Base-by-base conservation (phyloP, 2,113 vertebrate genomes). In the Pseudonaja textilis region DNA sequence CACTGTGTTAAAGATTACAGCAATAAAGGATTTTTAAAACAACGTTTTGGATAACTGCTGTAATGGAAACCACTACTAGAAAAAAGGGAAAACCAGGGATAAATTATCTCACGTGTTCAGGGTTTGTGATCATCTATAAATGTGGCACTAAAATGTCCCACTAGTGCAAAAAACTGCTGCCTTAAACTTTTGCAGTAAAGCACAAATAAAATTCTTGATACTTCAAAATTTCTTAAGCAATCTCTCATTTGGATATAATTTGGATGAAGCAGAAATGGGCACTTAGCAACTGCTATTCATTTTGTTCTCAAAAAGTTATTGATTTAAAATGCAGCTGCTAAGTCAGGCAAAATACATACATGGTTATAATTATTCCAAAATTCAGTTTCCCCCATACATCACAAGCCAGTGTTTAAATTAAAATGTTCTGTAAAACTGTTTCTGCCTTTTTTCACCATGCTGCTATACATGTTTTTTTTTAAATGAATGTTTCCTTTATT, bases 401-500 rank as follows among this genome's bases (percentile, higher is more conserved):
- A 56, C 50, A 14, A 56, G 56, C 45, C 25, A 22, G 14, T 20
- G 54, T 10, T 29, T 18, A n/a, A 56, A 26, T 2, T 7, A 86
- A 57, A 23, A 91, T 42, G 39, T 74, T 20, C 11, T 39, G n/a
- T 26, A 42, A 54, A 69, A 26, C 3, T 10, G 18, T 39, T 39
- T 45, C 14, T 16, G 42, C n/a, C n/a, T 45, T 85, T 69, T 61
- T 85, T 81, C 85, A 45, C n/a, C 9, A 74, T 81, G 86, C 52
- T 29, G 34, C 26, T 16, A 54, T 89, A 59, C 25, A 69, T 47
- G n/a, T 4, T 14, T 20, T 11, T 5, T 20, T 20, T 90, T 81
- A 90, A 9, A 50, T 81, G 87, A 89, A 93, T 12, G 34, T 14
- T 92, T 90, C 39, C 29, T 90, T 91, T 81, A 87, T 94, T 29